Evolutionary conservation across 2,888 invertebrate species (phyloP), one percentile per base, ranked within the genome.

Genomic region (Alloplasta piceator): DNA sequence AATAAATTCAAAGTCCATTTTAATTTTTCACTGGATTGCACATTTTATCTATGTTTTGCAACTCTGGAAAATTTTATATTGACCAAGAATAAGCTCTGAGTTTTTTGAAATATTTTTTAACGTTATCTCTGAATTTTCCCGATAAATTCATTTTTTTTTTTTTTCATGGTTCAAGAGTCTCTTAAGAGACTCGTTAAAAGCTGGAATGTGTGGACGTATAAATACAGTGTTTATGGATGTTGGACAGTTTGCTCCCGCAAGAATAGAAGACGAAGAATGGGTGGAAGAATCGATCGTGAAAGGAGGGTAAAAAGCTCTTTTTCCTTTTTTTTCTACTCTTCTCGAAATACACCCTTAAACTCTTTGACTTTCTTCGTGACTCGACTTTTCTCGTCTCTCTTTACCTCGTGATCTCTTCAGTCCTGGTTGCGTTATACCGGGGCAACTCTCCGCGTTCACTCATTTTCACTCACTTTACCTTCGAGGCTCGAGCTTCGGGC

Each of bases 311-410:
- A 61, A 52, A 74, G 43, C 56, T 50, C 39, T 64, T 41, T 43
- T 55, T 58, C 39, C 67, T 39, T 75, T 26, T 26, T 26, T 26
- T 26, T 26, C n/a, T 61, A 36, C 63, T 26, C 26, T 26, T 26
- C 76, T 26, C 67, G 52, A 71, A 73, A 72, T 66, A 71, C 48
- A 63, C 67, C 66, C 76, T 74, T 75, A 76, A 75, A 73, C 80
- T 82, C 70, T 82, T 70, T 38, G 60, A 46, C 68, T 72, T 60
- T 82, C 82, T 77, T 80, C 80, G 58, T 38, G 56, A 63, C 72
- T 80, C 55, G 67, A 73, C 73, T 64, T 68, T 72, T 66, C 39
- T 56, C 26, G 58, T 56, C 36, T 46, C 56, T 12, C 56, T 43
- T 52, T 60, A 39, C 7, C 48, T 52, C 43, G 36, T 67, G 68